Base-by-base conservation (phyloP, 2,113 vertebrate species). In the Mormoops blainvillei region DNA sequence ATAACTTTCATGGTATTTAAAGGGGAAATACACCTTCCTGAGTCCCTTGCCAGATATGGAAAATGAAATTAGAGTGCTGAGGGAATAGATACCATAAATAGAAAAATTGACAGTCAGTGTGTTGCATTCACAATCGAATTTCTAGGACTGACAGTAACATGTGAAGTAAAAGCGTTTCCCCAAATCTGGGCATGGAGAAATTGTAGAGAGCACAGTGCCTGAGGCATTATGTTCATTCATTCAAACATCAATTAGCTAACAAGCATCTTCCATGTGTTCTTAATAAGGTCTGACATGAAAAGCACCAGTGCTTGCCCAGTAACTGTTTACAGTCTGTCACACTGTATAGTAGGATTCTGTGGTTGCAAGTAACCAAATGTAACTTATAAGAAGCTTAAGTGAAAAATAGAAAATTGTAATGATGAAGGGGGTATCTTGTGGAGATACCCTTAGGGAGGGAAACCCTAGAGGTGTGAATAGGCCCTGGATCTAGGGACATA, bases 1-100 rank as follows among this genome's bases (percentile, higher is more conserved):
- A 96, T 98, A 97, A 97, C 96, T 98, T 98, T 96, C 97, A 96
- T 94, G 97, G 96, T 96, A 97, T 97, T 97, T 96, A 97, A 98
- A 98, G 94, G 95, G 96, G 96, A 97, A 97, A 97, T 84, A 97
- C 95, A 97, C 96, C 97, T 96, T 97, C 94, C 84, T 0, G 16
- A 76, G 87, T 81, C 78, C 88, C 89, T 94, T 97, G 95, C 96
- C 94, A 96, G 87, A 95, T 89, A 91, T 5, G 48, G 94, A 97
- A 95, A 96, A 96, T 95, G 96, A 96, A 96, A 96, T 85, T 61
- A 65, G 88, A 48, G 83, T 50, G 45, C 80, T 26, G 24, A 82
- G 95, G 87, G 92, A 92, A 84, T 91, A 94, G 65, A 87, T 15
- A 76, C 33, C 89, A 85, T 81, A 85, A 93, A 93, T 68, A 92